phyloP scores from a whole-genome alignment of 2,113 vertebrate species.

The Dascyllus trimaculatus region DNA sequence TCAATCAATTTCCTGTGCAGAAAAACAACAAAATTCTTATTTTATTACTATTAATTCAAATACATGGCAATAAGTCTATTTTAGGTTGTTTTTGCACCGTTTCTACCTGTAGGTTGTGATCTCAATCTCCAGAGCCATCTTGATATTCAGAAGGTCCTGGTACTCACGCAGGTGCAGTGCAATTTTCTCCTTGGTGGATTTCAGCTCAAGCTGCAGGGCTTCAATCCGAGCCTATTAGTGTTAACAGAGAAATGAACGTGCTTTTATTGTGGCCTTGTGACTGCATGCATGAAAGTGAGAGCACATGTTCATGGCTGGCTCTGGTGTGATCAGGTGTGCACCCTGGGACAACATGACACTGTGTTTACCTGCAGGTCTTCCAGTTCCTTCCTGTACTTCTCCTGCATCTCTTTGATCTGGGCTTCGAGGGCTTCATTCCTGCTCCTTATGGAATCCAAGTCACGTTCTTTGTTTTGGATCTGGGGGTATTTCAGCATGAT shows the following conservation, averaged over 20 bases:
- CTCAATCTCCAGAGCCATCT: conserved; percentile 87
- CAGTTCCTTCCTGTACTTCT: conserved; percentile 71
- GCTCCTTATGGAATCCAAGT: conserved; percentile 75
- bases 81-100: background rate
- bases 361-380: conserved; percentile 74
- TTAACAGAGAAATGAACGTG: background rate
- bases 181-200: conserved; percentile 81
- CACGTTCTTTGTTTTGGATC: conserved; percentile 82
- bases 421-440: conserved; percentile 81
- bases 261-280: background rate
- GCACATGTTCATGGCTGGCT: conserved; percentile 11
- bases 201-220: conserved; percentile 76
- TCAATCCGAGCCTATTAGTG: conserved; percentile 72
- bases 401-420: conserved; percentile 77
- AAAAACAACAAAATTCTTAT: background rate
- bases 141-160: conserved; percentile 85
- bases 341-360: background rate
- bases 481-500: conserved; percentile 16
- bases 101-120: conserved; percentile 86
- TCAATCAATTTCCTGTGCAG: conserved; percentile 83
- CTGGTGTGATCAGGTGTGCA: conserved; percentile 24
- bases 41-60: background rate
- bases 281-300: conserved; percentile 14
- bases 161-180: conserved; percentile 84
- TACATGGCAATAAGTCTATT: background rate